Evolutionary conservation across 2,113 vertebrate genomes (phyloP), one percentile per base, ranked within the genome.

Genomic region (Lycocorax pyrrhopterus): DNA sequence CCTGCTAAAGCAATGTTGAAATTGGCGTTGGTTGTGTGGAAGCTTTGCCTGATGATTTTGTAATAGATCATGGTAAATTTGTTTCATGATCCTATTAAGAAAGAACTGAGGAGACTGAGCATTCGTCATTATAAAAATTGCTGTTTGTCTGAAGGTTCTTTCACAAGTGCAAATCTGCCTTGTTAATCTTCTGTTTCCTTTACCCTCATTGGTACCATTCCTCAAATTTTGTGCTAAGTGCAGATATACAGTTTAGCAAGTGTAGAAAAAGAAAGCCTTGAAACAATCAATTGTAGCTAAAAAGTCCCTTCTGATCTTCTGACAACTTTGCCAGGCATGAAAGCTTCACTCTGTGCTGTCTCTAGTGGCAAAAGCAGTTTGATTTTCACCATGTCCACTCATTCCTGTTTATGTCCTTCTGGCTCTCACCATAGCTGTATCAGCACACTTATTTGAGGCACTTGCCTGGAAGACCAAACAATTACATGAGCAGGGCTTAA

Each of bases 1-100:
- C 89, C 78, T 96, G 91, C 93, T 97, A 96, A 95, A 96, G 84
- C 87, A 94, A 59, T 84, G 88, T 93, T 94, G 86, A 96, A 97
- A 97, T 97, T 96, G 30, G 33, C 85, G 87, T 93, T 96, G 83
- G 75, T 84, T 93, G 80, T 91, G 56, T 89, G 86, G 44, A 94
- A 95, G 52, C 89, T 93, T 96, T 97, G 72, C 94, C 77, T 95
- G 95, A 95, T 97, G n/a, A 35, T 94, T 96, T 86, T 77, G 63
- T 93, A 94, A 95, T 94, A 94, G 83, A 90, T 97, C 79, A 78
- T 9, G 35, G 83, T 94, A 94, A 97, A 93, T 95, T 95, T 91
- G 69, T 96, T 96, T 93, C 43, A 53, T 96, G 89, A 83, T 94
- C 58, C 93, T 97, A 84, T 97, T 97, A 93, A 85, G 90, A 88